Conservation (phyloP, 2,113 vertebrate species). For the Megalops atlanticus region DNA sequence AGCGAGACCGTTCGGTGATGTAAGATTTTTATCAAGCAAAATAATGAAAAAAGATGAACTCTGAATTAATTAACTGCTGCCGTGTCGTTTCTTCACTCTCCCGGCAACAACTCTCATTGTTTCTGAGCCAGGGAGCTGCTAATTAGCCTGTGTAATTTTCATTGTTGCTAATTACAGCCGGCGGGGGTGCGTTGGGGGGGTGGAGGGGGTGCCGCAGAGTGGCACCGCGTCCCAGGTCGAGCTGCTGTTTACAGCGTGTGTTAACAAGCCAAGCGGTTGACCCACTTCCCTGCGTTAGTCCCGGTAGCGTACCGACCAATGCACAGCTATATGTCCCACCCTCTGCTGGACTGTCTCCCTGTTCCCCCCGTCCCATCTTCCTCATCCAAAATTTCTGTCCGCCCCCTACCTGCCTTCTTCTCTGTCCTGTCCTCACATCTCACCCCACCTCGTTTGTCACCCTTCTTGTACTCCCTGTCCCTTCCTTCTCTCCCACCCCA, state of each 20-base stretch:
- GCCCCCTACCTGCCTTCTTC: not conserved
- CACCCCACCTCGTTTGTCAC: not conserved
- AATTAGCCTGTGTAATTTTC: constrained; percentile 57
- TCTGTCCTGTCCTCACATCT: not conserved
- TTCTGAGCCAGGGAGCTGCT: constrained; percentile 47
- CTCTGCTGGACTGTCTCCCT: not conserved
- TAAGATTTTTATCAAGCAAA: constrained; percentile 31
- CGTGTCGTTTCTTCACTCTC: constrained; percentile 28
- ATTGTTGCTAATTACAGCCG: constrained; percentile 46
- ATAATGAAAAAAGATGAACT: constrained; percentile 24
- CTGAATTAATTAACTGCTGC: constrained; percentile 19
- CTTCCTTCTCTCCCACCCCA: constrained; percentile 17
- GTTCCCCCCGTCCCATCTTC: not conserved
- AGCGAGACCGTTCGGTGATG: constrained; percentile 17
- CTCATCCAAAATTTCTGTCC: not conserved
- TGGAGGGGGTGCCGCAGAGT: constrained; percentile 19
- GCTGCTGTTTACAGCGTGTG: constrained; percentile 20
- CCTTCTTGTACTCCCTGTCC: not conserved
- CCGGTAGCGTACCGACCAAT: not conserved
- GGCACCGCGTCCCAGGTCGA: constrained; percentile 42
- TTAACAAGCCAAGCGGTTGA: constrained; percentile 45
- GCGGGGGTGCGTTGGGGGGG: constrained; percentile 17
- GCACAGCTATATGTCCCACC: not conserved
- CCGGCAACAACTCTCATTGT: constrained; percentile 36
- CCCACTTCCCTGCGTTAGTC: constrained; percentile 42